A percentile compares a stretch with the other conserved stretches of the same genome.
These are phyloP conservation scores for Harpalus rufipes DNA, from an alignment of 2,888 invertebrate species.

Conservation along the genomic window DNA sequence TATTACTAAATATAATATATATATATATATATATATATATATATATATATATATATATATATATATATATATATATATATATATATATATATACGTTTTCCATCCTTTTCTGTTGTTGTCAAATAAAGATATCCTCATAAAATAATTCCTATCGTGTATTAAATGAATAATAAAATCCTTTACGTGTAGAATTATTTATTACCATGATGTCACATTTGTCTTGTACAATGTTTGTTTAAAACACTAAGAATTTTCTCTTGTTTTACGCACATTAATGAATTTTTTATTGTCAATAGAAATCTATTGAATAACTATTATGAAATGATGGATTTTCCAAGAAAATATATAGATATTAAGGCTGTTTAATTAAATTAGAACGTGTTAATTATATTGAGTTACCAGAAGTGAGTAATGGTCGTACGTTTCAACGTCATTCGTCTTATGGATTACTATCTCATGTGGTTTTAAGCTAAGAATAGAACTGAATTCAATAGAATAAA, in stretches of 20 bases:
- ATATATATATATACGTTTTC: neutral
- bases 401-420: conserved; percentile 17
- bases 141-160: neutral
- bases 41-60: too few species aligned
- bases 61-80: too few species aligned
- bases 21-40: too few species aligned
- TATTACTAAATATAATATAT: too few species aligned
- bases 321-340: neutral
- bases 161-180: neutral
- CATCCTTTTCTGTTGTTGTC: too few species aligned
- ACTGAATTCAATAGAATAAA: neutral
- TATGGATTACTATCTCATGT: conserved; percentile 26
- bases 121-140: too few species aligned
- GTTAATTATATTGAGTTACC: conserved; percentile 21
- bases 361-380: conserved; percentile 26
- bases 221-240: conserved; percentile 5
- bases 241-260: neutral
- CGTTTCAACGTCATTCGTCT: conserved; percentile 18
- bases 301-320: neutral
- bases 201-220: conserved; percentile 1
- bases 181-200: neutral
- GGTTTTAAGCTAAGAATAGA: neutral
- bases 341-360: conserved; percentile 3
- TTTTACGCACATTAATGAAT: neutral
- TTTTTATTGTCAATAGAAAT: neutral